Percentiles rank a stretch among this genome's conserved stretches.
phyloP scores from a whole-genome alignment of 2,797 vertebrate species.

The Florisuga fusca region DNA sequence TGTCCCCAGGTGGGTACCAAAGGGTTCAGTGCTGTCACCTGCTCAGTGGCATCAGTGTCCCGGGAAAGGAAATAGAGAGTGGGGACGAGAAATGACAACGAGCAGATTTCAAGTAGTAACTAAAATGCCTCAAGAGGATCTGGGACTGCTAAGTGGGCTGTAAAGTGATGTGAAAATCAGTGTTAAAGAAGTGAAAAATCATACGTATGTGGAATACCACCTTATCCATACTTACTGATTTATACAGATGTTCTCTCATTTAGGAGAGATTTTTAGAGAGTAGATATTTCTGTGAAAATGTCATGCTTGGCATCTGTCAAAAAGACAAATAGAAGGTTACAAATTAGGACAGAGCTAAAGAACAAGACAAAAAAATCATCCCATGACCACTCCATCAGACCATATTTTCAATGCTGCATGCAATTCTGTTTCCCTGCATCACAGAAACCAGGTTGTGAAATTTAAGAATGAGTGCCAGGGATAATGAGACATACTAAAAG shows the following conservation, averaged over 20 bases:
- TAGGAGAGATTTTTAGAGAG: background rate
- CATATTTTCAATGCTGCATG: fast-evolving
- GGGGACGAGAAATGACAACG: fast-evolving
- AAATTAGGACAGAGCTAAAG: background rate
- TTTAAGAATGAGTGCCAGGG: too few species aligned
- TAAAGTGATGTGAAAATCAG: background rate
- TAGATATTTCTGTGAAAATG: background rate
- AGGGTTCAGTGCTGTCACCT: background rate
- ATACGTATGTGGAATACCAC: fast-evolving
- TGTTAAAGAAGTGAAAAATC: background rate
- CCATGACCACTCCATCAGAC: fast-evolving
- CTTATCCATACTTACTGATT: fast-evolving
- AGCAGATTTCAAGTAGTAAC: fast-evolving
- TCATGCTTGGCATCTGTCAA: background rate
- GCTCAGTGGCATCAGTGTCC: fast-evolving
- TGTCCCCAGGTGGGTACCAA: fast-evolving
- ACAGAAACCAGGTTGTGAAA: fast-evolving
- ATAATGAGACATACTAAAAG: background rate
- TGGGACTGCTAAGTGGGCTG: background rate
- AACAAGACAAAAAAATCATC: background rate
- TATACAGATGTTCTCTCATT: fast-evolving
- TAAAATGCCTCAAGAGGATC: background rate
- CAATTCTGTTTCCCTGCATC: background rate
- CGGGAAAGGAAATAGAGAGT: fast-evolving
- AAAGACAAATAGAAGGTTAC: background rate